Evolutionary conservation across 1,140 invertebrate species (phyloP), one percentile per base, ranked within the genome.

Genomic region (Halictus rubicundus): DNA sequence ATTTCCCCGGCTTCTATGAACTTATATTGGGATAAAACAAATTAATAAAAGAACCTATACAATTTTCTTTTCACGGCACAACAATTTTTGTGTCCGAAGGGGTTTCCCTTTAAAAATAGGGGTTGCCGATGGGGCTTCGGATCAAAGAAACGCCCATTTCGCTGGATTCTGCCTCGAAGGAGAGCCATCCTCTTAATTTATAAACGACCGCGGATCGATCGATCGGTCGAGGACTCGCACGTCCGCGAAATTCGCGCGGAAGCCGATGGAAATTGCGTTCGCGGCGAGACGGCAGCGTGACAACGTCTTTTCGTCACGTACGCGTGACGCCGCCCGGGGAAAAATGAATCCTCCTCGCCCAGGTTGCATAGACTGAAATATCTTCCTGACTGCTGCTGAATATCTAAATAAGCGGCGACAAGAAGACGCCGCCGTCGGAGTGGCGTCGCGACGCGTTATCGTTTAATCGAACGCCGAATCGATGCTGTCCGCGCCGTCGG

Each of bases 221-320:
- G 23, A 61, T 23, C 46, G 61, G 42, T 19, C 39, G 6, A 1
- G 14, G 49, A 25, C 69, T 69, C 68, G 46, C 42, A 21, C n/a
- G 10, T 54, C 57, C 27, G 19, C 68, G 32, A n/a, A 63, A 52
- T 42, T 71, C 16, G 19, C 39, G 25, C 21, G 42, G 54, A 49
- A 42, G 23, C 7, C 8, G 19, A 66, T 46, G 39, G n/a, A n/a
- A 25, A 66, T 25, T n/a, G 19, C 19, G 21, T 61, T 12, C 19
- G 49, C 32, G 49, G 9, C 39, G 27, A 61, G 59, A 61, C 21
- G 42, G 27, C n/a, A 14, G 39, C 76, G 61, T 80, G 77, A 84
- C 77, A 76, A 77, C 63, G 69, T 68, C 78, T 63, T 85, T 57
- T 85, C 69, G 82, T 77, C 68, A 57, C 68, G 80, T 74, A 21